Base-by-base conservation (phyloP, 2,888 invertebrate species). In the Lasius platythorax region DNA sequence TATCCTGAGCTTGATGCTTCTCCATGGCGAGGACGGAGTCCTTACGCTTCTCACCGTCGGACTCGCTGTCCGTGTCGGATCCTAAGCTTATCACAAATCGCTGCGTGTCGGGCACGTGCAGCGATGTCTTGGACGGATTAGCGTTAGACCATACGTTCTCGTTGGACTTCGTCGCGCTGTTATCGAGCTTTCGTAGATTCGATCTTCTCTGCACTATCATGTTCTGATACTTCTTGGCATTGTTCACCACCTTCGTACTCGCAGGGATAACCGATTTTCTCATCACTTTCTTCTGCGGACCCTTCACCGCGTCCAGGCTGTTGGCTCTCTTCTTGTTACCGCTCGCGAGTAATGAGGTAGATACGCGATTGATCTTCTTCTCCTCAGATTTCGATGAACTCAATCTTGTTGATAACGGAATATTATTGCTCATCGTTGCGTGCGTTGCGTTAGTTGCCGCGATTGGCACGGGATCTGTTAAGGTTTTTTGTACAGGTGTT, bases 1-100 rank as follows among this genome's bases (percentile, higher is more conserved):
- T 91, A 37, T 67, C 18, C 79, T 88, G 64, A 46, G 37, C 37
- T 83, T 87, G 8, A 73, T 68, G n/a, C 15, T 12, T 61, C 66
- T 70, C 85, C 23, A 53, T 12, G 58, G 72, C 40, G 2, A 76
- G 18, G n/a, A 43, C 23, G 8, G 63, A 9, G n/a, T 53, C n/a
- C 50, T 58, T 66, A 11, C 79, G 78, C 18, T 78, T 85, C 40
- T 92, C 92, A 0, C 70, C 58, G 15, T 94, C 94, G 3, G 93
- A 91, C 64, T 94, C 94, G 74, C 92, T 94, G 18, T 94, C 94
- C 1, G 94, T 91, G 28, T 95, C 95, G 3, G 93, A 94, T 6
- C 91, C 91, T 28, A 95, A 88, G 84, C 88, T 93, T 33, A 95
- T 95, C 8, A 95, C 91, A 76, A 95, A 91, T 43, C 93, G 87